A percentile compares a stretch with the other conserved stretches of the same genome.
phyloP scores from a whole-genome alignment of 2,888 invertebrate genomes.

The Sminthurides aquaticus region DNA sequence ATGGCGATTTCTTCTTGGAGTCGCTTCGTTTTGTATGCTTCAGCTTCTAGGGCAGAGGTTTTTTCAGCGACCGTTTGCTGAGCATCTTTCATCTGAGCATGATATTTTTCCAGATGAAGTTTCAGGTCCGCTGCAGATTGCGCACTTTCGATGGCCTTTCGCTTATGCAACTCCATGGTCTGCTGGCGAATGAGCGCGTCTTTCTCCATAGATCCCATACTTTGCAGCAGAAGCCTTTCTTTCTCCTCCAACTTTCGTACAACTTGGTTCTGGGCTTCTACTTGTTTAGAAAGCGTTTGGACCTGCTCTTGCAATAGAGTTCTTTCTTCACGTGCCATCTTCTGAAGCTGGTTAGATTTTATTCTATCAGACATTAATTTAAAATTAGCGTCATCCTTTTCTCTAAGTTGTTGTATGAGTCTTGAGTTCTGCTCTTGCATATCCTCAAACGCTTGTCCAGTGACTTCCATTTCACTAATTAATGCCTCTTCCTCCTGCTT shows the following conservation, averaged over 20 bases:
- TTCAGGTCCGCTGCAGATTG: slow-evolving; percentile 96
- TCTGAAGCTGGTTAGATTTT: slow-evolving; percentile 90
- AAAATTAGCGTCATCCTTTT: slow-evolving; percentile 97
- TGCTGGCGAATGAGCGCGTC: slow-evolving; percentile 86
- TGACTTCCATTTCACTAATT: slow-evolving; percentile 97
- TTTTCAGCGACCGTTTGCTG: slow-evolving; percentile 95
- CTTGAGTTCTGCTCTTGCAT: slow-evolving; percentile 98
- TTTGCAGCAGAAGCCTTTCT: slow-evolving; percentile 84
- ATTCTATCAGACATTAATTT: slow-evolving; percentile 96
- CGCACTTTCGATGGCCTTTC: slow-evolving; percentile 94
- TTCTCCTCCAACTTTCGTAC: slow-evolving; percentile 92
- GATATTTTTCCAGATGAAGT: slow-evolving; percentile 93
- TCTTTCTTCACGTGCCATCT: slow-evolving; percentile 87
- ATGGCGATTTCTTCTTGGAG: slow-evolving; percentile 92
- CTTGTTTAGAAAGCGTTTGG: slow-evolving; percentile 71
- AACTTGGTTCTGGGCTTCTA: slow-evolving; percentile 90
- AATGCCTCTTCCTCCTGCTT: slow-evolving; percentile 88
- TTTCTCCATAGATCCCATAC: slow-evolving; percentile 86
- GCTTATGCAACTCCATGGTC: slow-evolving; percentile 95
- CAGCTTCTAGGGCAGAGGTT: slow-evolving; percentile 88
- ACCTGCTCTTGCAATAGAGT: slow-evolving; percentile 86
- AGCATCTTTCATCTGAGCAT: slow-evolving; percentile 95
- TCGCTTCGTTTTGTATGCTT: slow-evolving; percentile 91
- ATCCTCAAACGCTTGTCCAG: slow-evolving; percentile 97
- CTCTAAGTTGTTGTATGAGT: slow-evolving; percentile 85